Evolutionary conservation across 2,797 vertebrate species (phyloP).

Genomic region (Lates japonicus): DNA sequence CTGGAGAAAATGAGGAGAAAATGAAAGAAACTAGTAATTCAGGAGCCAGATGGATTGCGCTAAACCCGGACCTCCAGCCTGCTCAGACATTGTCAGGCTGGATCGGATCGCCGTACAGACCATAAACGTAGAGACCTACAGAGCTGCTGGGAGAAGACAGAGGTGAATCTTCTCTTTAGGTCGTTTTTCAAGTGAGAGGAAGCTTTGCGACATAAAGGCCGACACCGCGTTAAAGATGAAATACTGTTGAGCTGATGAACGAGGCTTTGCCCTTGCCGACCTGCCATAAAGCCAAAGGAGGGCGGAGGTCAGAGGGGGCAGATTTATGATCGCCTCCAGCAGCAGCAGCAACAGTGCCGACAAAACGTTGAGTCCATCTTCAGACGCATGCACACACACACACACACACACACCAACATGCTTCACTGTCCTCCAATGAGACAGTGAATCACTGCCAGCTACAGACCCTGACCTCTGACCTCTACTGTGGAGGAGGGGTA

Average conservation of each 20-base stretch:
- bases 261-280: constrained; percentile 46
- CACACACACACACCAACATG: constrained; percentile 7
- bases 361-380: constrained; percentile 16
- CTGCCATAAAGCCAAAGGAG: constrained; percentile 44
- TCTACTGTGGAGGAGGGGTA: not conserved
- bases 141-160: not conserved
- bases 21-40: not conserved
- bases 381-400: not conserved
- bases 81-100: not conserved
- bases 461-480: constrained; percentile 62
- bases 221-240: constrained; percentile 53
- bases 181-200: constrained; percentile 48
- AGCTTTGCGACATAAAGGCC: constrained; percentile 20
- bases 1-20: not conserved
- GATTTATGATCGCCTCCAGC: constrained; percentile 57
- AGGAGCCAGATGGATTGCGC: not conserved
- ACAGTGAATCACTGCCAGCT: constrained; percentile 46
- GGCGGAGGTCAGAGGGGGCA: constrained; percentile 55
- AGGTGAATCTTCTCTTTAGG: constrained; percentile 13
- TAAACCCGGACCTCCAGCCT: not conserved
- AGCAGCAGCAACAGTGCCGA: constrained; percentile 14
- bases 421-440: constrained; percentile 24
- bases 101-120: not conserved
- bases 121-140: not conserved
- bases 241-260: constrained; percentile 41